Conservation (phyloP, 1,140 invertebrate species). For the Zaprionus vittiger region DNA sequence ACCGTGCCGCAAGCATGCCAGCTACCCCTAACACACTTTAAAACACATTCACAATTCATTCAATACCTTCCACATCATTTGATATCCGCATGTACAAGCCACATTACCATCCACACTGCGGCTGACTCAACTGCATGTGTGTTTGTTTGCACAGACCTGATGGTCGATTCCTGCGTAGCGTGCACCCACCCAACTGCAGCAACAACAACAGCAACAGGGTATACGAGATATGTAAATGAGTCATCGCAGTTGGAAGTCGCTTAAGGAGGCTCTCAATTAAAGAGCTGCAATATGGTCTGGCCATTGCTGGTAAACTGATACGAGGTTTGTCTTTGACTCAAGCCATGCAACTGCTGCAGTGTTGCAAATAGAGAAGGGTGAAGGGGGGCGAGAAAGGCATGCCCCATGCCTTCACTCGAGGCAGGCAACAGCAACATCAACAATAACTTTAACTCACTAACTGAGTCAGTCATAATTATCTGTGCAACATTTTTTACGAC, state of each 20-base stretch:
- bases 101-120: not conserved
- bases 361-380: not conserved
- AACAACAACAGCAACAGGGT: slow-evolving; percentile 6
- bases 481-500: slow-evolving; percentile 27
- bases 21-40: not conserved
- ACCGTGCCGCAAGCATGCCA: too few relatives aligned
- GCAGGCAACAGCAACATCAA: slow-evolving; percentile 1
- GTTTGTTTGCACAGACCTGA: not conserved
- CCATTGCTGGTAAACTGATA: slow-evolving; percentile 40
- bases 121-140: slow-evolving; percentile 13
- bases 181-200: not conserved
- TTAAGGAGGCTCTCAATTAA: slow-evolving; percentile 51
- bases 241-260: slow-evolving; percentile 43
- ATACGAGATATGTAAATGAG: slow-evolving; percentile 52
- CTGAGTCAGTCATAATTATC: slow-evolving; percentile 20
- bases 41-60: not conserved
- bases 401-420: not conserved
- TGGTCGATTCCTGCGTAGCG: slow-evolving; percentile 7
- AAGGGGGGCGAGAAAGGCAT: not conserved
- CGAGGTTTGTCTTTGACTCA: slow-evolving; percentile 33
- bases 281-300: slow-evolving; percentile 39
- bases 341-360: slow-evolving; percentile 48
- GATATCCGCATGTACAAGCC: not conserved
- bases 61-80: slow-evolving; percentile 1
- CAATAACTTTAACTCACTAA: slow-evolving; percentile 21